These are phyloP conservation scores for Hypena proboscidalis DNA, from an alignment of 2,888 invertebrate genomes.

Conservation along the genomic window DNA sequence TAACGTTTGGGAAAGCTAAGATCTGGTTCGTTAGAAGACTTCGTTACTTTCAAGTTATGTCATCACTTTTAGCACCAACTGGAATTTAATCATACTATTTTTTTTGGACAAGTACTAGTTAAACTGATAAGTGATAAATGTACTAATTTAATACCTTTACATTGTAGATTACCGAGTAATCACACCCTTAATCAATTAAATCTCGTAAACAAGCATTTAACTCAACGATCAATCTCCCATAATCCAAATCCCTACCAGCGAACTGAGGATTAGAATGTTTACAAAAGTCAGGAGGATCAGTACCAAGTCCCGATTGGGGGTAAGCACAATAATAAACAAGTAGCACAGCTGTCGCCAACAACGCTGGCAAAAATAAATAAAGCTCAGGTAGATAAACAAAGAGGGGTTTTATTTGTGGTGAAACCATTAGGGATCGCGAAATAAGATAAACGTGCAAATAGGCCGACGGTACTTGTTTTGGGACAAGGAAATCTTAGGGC, in stretches of 20 bases:
- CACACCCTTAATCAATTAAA: too few relatives aligned
- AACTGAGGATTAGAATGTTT: slow-evolving; percentile 41
- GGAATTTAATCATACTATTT: too few relatives aligned
- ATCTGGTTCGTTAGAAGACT: too few relatives aligned
- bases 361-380: slow-evolving; percentile 71
- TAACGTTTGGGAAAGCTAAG: too few relatives aligned
- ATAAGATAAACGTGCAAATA: slow-evolving; percentile 64
- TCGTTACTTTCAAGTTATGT: too few relatives aligned
- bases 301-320: slow-evolving; percentile 56
- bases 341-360: slow-evolving; percentile 69
- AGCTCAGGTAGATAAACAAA: slow-evolving; percentile 71
- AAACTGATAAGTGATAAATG: too few relatives aligned
- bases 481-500: slow-evolving; percentile 1
- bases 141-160: too few relatives aligned
- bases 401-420: slow-evolving; percentile 74
- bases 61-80: too few relatives aligned
- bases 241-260: slow-evolving; percentile 27
- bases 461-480: slow-evolving; percentile 9
- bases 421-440: slow-evolving; percentile 73
- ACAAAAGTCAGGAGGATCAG: slow-evolving; percentile 61
- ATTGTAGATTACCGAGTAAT: too few relatives aligned
- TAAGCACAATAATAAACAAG: slow-evolving; percentile 74
- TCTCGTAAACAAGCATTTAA: slow-evolving; percentile 10
- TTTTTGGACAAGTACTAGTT: too few relatives aligned
- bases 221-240: slow-evolving; percentile 24